Evolutionary conservation across 2,888 invertebrate genomes (phyloP), one percentile per base, ranked within the genome.

Genomic region (Pantelozetes paolii): DNA sequence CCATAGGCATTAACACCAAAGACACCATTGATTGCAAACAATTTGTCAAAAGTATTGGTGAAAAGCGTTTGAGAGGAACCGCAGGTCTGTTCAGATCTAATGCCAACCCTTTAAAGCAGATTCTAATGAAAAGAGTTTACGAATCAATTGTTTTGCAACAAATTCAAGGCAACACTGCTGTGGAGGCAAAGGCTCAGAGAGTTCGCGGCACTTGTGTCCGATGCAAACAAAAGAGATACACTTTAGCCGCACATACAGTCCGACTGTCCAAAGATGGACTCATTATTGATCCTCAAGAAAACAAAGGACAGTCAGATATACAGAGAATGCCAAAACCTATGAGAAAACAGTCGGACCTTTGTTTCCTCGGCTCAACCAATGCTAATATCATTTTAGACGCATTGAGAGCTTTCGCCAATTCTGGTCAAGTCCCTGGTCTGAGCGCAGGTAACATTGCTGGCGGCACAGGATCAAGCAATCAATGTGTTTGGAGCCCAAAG

Each of bases 61-160:
- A 88, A 77, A 82, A 88, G 20, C 87, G 86, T 72, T 85, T 89
- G 62, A 83, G 89, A 71, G 89, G 89, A 11, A 88, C 89, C 20
- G 88, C 89, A 42, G 83, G 85, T 0, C 81, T 90, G 72, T 85
- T 89, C 77, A 83, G 89, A n/a, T 83, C 88, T 2, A 84, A 85
- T 0, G 82, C 82, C 32, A 83, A 85, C 30, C 80, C 62, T 18
- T 8, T 78, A 45, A 20, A 62, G 8, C 30, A 64, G 11, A 69
- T 78, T 9, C 57, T 36, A 28, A n/a, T 20, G 6, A 74, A 73
- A 54, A 54, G 64, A 15, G 28, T 45, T 23, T 74, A 77, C 42
- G 73, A 64, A 8, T 62, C 64, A 1, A 18, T 71, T 1, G 57
- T n/a, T 1, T 36, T 45, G 28, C 45, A 28, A 54, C 28, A 59